Base-by-base conservation (phyloP, 2,797 vertebrate genomes). In the Pempheris klunzingeri region DNA sequence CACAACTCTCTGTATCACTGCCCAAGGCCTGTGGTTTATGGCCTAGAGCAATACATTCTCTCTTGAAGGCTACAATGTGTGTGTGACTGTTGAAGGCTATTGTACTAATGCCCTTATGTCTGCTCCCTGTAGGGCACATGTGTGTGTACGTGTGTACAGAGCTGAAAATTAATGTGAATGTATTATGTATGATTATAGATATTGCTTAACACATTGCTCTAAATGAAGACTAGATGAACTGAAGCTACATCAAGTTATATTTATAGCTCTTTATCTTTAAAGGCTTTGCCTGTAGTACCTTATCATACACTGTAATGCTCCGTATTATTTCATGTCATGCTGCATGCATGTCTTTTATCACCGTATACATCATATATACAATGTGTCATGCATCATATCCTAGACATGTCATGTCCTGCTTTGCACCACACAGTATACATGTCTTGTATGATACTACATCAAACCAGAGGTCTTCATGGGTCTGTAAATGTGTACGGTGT, bases 1-100 rank as follows among this genome's bases (percentile, higher is more conserved):
- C 68, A 71, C 82, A 72, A 18, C 17, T 66, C 70, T 86, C 65
- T 71, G 64, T 82, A 78, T 86, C 82, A 71, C 78, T 78, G 71
- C 81, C 83, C 89, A 91, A 88, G 90, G 90, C 89, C 80, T 83
- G 68, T 78, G 79, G 61, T 91, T 90, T 90, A 88, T 88, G 81
- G 87, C 84, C 87, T 77, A 60, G 50, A 84, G 90, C 89, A 68
- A 81, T 90, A 85, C 84, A 89, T 90, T 78, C 71, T 85, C 63
- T 57, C 43, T 68, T 87, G 84, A 91, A 91, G 91, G 90, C 86
- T 90, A 73, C 80, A 77, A 20, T 81, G 83, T 83, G 82, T 82
- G 38, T 82, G 74, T 74, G 87, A 84, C 82, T 84, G 81, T 74
- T 76, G 86, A 91, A 91, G 88, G 88, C 86, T 87, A 60, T 46